Percentiles rank a stretch among this genome's conserved stretches.
phyloP scores from a whole-genome alignment of 2,113 vertebrate species.

The Notothenia coriiceps region DNA sequence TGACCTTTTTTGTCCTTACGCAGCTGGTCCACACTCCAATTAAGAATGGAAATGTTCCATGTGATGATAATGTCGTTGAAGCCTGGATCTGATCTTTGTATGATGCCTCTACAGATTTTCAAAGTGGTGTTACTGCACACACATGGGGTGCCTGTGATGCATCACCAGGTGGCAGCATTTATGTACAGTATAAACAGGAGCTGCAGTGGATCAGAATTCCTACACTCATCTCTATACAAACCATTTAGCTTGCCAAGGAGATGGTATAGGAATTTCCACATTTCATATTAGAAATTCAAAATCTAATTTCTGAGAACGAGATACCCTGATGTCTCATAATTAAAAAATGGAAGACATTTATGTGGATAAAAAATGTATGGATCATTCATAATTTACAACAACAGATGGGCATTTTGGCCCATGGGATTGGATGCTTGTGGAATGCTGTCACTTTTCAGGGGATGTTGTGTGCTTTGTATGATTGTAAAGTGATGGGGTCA shows the following conservation, averaged over 20 bases:
- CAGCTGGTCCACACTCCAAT: constrained; percentile 66
- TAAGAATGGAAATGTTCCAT: constrained; percentile 56
- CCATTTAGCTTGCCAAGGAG: constrained; percentile 2
- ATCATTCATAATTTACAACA: constrained; percentile 86
- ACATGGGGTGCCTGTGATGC: constrained; percentile 54
- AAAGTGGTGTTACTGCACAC: constrained; percentile 23
- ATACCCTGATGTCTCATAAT: constrained; percentile 80
- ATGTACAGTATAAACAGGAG: constrained; percentile 65
- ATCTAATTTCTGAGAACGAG: constrained; percentile 62
- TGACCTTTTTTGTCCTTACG: constrained; percentile 68
- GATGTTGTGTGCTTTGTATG: constrained; percentile 65
- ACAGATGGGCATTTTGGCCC: constrained; percentile 84
- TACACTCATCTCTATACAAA: constrained; percentile 27
- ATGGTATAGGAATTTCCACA: constrained; percentile 11
- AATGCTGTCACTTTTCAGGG: constrained; percentile 58
- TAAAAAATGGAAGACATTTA: constrained; percentile 85
- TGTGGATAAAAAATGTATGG: constrained; percentile 83
- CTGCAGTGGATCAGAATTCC: constrained; percentile 48
- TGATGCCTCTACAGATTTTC: constrained; percentile 35
- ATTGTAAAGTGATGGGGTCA: constrained; percentile 63
- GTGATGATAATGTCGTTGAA: constrained; percentile 35
- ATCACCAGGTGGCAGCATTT: constrained; percentile 86
- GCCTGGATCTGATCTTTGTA: constrained; percentile 16
- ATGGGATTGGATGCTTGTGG: constrained; percentile 59
- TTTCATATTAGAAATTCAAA: constrained; percentile 49